phyloP scores from a whole-genome alignment of 2,888 invertebrate species.

The Oegoconia quadripuncta region DNA sequence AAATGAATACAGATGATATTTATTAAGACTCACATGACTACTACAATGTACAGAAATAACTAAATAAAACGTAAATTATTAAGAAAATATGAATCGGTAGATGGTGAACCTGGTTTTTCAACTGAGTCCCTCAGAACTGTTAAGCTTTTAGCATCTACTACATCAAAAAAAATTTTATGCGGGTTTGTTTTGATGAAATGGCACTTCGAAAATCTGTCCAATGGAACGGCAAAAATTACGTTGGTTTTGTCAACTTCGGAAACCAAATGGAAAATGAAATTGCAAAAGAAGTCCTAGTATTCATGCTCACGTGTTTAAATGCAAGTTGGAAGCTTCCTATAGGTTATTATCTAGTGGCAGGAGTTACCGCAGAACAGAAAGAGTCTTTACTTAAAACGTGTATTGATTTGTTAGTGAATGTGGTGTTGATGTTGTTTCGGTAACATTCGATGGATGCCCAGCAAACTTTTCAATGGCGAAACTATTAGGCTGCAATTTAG shows the following conservation, averaged over 20 bases:
- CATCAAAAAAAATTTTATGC: slow-evolving; percentile 5
- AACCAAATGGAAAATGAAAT: slow-evolving; percentile 2
- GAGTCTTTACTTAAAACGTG: slow-evolving; percentile 2
- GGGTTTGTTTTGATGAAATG: slow-evolving; percentile 15
- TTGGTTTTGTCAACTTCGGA: slow-evolving; percentile 11
- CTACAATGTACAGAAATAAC: too few species aligned
- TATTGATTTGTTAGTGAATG: slow-evolving; percentile 6
- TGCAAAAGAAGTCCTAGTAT: slow-evolving; percentile 12
- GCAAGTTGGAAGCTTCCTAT: slow-evolving; percentile 15
- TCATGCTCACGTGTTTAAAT: slow-evolving; percentile 12
- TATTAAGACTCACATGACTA: too few species aligned
- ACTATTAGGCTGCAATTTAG: slow-evolving; percentile 4
- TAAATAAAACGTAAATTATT: too few species aligned
- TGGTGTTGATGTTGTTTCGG: slow-evolving; percentile 1
- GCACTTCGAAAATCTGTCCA: slow-evolving; percentile 6
- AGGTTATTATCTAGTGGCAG: slow-evolving; percentile 11
- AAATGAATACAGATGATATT: too few species aligned
- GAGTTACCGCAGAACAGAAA: slow-evolving; percentile 8
- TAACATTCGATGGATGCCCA: slow-evolving; percentile 9
- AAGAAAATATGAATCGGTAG: not conserved
- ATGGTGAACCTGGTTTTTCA: slow-evolving; percentile 18
- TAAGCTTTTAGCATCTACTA: slow-evolving; percentile 6
- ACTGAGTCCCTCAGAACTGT: slow-evolving; percentile 12
- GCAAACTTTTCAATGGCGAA: slow-evolving; percentile 7
- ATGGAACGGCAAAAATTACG: slow-evolving; percentile 11